Evolutionary conservation across 2,113 vertebrate species (phyloP), one percentile per base, ranked within the genome.

Genomic region (Menura novaehollandiae): DNA sequence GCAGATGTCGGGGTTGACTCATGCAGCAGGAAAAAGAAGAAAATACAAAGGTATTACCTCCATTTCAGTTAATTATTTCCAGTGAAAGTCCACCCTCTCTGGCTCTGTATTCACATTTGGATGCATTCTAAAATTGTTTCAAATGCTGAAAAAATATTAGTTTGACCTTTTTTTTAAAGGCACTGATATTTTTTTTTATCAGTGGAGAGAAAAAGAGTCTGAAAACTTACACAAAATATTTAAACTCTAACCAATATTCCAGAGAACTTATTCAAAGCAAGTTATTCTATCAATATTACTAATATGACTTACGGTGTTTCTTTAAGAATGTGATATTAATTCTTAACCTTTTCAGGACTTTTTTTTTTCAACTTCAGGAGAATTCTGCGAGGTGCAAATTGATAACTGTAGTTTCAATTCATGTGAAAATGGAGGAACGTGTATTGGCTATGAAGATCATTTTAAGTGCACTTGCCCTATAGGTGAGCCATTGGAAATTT

Each of bases 351-450:
- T 37, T 71, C 9, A 19, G 6, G 18, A 47, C 10, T 55, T 67
- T 63, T 32, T 69, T 51, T 23, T 69, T 69, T 58, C 62, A 55
- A 72, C 15, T 15, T 13, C 91, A 99, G 98, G 98, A 85, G 43
- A 82, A 77, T 95, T 97, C 89, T 98, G 98, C 5, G 97, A 99
- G 78, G 96, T 91, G 11, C 96, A 98, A 89, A 97, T 98, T 85
- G 84, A 96, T 76, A 96, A 96, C 78, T 99, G 99, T 68, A 74
- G 35, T 44, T 98, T 96, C 69, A 97, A 63, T 71, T 97, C 97
- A 35, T 99, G 98, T 96, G 97, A 97, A 93, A 98, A 98, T 93
- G 97, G 97, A 66, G 98, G 98, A 83, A 98, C 96, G 11, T 99
- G 98, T 80, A 66, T 77, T 37, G 97, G 96, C 84, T 95, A 97